Evolutionary conservation across 1,140 invertebrate species (phyloP), one percentile per base, ranked within the genome.

Genomic region (Tetranychus urticae): DNA sequence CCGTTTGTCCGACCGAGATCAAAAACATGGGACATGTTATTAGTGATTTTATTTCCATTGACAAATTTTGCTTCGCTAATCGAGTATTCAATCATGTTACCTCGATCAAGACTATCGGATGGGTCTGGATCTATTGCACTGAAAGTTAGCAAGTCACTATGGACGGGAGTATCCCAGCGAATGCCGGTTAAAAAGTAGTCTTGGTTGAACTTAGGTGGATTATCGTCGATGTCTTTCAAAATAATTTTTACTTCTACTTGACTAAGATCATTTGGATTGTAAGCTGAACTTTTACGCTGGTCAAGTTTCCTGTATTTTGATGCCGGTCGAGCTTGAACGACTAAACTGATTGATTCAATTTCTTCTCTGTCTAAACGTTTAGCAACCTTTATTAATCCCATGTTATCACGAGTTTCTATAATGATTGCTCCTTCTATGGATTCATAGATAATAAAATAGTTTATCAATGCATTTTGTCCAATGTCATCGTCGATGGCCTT

Each of bases 391-490:
- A 87, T 73, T 77, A 23, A 59, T 39, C 10, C 50, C 10, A 37
- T 10, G 2, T 57, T 45, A 46, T 55, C 74, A 1, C 77, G 76
- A 0, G 81, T 71, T 65, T 80, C 75, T 1, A 86, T 72, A 6
- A 70, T 71, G 61, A 86, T 80, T 1, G 82, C 66, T 5, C 77
- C 77, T 31, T 80, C 76, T 59, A 85, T 81, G 68, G 85, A 85
- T 1, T 83, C 84, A 68, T 80, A 80, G 31, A 94, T 85, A 66
- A 97, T 82, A 3, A 90, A 77, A 70, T 93, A 96, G 69, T 85
- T 89, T 6, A 96, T 83, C 61, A 83, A 79, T 0, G 91, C 89
- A 74, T 96, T 91, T 34, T 81, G 80, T n/a, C 91, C 91, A 31
- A 79, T 78, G 71, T 97, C 91, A 69, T 85, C 81, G 71, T 97